Conservation (phyloP, 2,113 vertebrate genomes). For the Porphyrio hochstetteri region DNA sequence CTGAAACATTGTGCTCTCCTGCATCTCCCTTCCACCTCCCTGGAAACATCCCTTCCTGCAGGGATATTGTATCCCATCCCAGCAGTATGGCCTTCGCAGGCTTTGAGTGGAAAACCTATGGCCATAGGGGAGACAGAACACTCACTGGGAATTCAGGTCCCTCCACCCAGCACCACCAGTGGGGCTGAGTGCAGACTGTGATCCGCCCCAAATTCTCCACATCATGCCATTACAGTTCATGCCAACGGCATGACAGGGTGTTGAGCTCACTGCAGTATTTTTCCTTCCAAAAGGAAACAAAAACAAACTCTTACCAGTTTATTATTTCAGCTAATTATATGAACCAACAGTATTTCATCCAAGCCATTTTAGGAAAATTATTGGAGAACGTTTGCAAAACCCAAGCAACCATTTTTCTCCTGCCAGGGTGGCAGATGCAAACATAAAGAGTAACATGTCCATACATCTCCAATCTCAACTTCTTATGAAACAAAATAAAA, state of each 20-base stretch:
- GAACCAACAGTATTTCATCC: slow-evolving; percentile 37
- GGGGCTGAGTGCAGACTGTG: not conserved
- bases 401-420: slow-evolving; percentile 44
- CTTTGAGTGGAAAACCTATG: not conserved
- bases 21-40: not conserved
- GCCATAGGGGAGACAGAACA: not conserved
- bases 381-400: slow-evolving; percentile 36
- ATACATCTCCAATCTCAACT: slow-evolving; percentile 58
- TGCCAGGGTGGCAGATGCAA: slow-evolving; percentile 58
- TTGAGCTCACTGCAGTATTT: not conserved
- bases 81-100: not conserved
- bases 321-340: slow-evolving; percentile 61
- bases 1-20: not conserved
- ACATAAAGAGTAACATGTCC: slow-evolving; percentile 51
- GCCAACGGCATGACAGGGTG: not conserved
- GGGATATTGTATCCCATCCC: not conserved
- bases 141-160: not conserved
- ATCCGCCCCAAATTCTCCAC: not conserved
- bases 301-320: not conserved
- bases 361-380: slow-evolving; percentile 50
- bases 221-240: not conserved
- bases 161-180: not conserved
- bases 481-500: slow-evolving; percentile 66
- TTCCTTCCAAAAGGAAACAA: slow-evolving; percentile 38
- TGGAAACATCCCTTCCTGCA: not conserved